Evolutionary conservation across 2,113 vertebrate genomes (phyloP), one percentile per base, ranked within the genome.

Genomic region (Pardalotus punctatus): DNA sequence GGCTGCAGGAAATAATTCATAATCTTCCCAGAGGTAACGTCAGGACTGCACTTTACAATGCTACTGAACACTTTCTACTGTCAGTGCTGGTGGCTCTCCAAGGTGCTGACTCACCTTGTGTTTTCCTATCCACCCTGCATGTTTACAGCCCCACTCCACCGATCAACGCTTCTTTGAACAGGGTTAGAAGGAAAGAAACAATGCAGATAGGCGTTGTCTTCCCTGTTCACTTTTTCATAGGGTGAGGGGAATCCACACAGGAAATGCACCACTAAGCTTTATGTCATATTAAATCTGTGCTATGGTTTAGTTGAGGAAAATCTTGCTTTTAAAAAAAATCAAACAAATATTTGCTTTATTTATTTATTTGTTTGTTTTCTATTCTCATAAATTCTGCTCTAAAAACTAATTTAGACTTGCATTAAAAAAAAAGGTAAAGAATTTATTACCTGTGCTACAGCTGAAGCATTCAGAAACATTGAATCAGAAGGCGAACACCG

Each of bases 191-290:
- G 28, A 73, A 84, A 74, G 60, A 79, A 64, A 58, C 8, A 54
- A 24, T 1, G 2, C 6, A 8, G 8, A 14, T n/a, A 25, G 45
- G 31, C 24, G 9, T 19, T 29, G 27, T 11, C 17, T 27, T 54
- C 24, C 22, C 42, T 54, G 11, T 35, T 45, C 8, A 19, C 18
- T 61, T 88, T 40, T 65, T 80, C 45, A 9, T 2, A 31, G 22
- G 10, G 7, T 73, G 45, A 47, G 12, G 38, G 7, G 5, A 48
- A 17, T 31, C 23, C 20, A 53, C 0, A 1, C 8, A 21, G 45
- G n/a, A 74, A 60, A 70, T 4, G 2, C 0, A 3, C 11, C 23
- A 38, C 24, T 38, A 67, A 62, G 12, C 4, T 20, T 4, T 3
- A 18, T 28, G 14, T 43, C 14, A 45, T 23, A 36, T 31, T 43